Base-by-base conservation (phyloP, 1,140 invertebrate genomes). In the Berghia stephanieae region DNA sequence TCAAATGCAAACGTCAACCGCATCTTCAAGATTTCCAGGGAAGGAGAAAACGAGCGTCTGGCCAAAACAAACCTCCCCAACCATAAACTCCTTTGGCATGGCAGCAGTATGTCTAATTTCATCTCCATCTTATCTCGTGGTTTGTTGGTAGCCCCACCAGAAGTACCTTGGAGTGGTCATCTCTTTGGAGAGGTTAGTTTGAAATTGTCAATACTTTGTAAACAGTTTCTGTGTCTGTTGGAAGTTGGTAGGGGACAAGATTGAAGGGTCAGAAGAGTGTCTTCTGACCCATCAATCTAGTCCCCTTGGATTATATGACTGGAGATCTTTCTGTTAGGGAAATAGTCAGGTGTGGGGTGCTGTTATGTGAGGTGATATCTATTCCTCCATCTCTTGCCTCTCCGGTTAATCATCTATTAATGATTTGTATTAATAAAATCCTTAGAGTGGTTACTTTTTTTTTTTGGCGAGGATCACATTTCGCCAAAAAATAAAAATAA, bases 21-120 rank as follows among this genome's bases (percentile, higher is more conserved):
- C n/a, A 86, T 91, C 31, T 90, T 84, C 79, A 81, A 84, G 73
- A 76, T 90, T 31, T 81, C 82, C 36, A 83, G 86, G 44, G 73
- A 75, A 42, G 84, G 83, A 40, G 86, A 90, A 80, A 78, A 84
- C 31, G 80, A 83, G n/a, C 38, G 71, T 42, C 71, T 88, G 21
- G 68, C 77, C 67, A 60, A 68, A 31, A 55, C 77, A 42, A 81
- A 79, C 2, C 46, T 85, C 27, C 78, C 81, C 3, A 90, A 90
- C 77, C 84, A 85, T 67, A 84, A 82, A 75, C 79, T 91, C 13
- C 82, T 91, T 18, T 91, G 89, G 88, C 91, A 91, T 82, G 90
- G 91, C 70, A 90, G 88, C 40, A 84, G 79, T 67, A 80, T 84
- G 44, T 83, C 81, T 6, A 90, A 91, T 79, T 77, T 91, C 27